phyloP scores from a whole-genome alignment of 2,113 vertebrate genomes.

The Myotis lucifugus region DNA sequence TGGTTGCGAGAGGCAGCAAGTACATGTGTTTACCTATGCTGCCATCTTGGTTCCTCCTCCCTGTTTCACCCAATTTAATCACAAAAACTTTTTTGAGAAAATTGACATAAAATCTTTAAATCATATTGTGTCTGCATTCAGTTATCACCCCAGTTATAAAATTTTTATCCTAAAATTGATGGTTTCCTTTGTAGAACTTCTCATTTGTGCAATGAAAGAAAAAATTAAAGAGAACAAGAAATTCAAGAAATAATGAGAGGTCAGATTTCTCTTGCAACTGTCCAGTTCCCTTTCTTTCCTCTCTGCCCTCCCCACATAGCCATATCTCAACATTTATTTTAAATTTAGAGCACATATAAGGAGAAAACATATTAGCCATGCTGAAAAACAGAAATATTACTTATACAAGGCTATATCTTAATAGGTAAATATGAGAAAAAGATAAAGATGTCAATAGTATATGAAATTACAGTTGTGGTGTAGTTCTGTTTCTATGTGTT shows the following conservation, averaged over 20 bases:
- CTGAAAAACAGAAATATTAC: background rate
- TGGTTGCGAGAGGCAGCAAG: no score
- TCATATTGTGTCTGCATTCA: background rate
- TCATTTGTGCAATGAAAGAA: background rate
- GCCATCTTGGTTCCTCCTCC: no score
- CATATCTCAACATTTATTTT: background rate
- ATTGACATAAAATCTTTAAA: background rate
- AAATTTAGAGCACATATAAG: background rate
- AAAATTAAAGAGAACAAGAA: background rate
- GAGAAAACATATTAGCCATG: background rate
- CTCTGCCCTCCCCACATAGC: background rate
- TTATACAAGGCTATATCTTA: background rate
- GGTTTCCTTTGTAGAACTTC: background rate
- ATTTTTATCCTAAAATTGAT: background rate
- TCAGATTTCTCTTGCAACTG: background rate
- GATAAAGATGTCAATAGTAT: background rate
- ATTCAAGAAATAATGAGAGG: background rate
- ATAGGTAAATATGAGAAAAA: background rate
- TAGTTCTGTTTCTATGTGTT: background rate
- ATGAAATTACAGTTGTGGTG: background rate
- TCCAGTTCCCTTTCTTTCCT: background rate
- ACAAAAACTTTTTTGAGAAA: background rate
- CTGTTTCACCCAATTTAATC: background rate
- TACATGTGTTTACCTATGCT: no score
- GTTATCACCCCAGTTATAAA: background rate